Evolutionary conservation across 2,113 vertebrate genomes (phyloP).

Genomic region (Rallus limicola): DNA sequence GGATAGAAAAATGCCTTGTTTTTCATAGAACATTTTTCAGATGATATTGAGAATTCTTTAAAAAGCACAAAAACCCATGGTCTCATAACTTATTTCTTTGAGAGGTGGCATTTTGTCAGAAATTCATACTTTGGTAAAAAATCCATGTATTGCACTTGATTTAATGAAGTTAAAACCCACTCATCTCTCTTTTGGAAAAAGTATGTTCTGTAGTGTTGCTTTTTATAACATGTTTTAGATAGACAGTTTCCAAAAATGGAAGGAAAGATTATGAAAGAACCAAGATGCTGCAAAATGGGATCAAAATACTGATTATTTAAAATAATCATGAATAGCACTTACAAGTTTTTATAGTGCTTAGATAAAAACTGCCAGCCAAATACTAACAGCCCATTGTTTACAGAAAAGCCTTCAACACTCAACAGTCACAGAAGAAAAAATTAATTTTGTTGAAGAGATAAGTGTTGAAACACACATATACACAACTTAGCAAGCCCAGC

Average conservation of each 20-base stretch:
- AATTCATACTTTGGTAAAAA: neutral
- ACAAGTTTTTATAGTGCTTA: neutral
- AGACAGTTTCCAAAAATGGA: neutral
- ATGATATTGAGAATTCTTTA: neutral
- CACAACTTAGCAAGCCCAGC: accelerated
- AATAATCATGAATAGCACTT: neutral
- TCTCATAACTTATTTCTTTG: neutral
- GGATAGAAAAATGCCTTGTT: neutral
- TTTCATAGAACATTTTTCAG: neutral
- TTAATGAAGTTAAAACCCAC: neutral
- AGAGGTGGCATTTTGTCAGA: neutral
- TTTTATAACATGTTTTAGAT: neutral
- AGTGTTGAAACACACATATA: neutral
- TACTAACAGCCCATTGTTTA: neutral
- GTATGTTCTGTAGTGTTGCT: neutral
- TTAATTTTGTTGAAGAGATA: neutral
- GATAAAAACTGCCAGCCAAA: neutral
- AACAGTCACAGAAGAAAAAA: neutral
- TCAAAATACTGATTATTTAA: neutral
- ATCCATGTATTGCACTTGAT: neutral
- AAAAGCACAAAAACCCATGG: neutral
- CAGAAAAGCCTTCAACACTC: neutral
- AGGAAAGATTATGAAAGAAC: neutral
- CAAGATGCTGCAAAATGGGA: neutral
- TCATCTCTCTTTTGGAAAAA: neutral